Conservation (phyloP, 2,888 invertebrate species). For the Erynnis tages region DNA sequence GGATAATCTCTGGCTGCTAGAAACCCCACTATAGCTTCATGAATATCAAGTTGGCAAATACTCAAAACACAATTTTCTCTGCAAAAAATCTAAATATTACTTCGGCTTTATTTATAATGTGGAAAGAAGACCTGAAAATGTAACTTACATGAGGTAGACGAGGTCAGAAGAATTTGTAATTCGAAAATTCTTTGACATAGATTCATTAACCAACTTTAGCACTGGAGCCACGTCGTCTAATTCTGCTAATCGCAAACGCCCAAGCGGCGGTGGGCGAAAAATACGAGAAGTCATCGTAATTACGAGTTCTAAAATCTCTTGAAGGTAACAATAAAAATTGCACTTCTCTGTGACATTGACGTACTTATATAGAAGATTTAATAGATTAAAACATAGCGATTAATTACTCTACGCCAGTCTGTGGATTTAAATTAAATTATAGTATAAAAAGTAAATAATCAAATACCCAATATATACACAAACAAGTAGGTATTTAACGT, state of each 20-base stretch:
- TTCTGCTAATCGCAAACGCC: conserved; percentile 51
- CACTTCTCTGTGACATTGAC: no score
- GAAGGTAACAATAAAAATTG: no score
- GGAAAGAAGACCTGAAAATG: no score
- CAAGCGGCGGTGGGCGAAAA: conserved; percentile 43
- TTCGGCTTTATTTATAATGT: no score
- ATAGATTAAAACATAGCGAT: no score
- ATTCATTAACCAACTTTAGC: conserved; percentile 49
- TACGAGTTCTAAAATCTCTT: not conserved
- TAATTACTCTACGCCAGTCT: no score
- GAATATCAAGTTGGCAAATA: conserved; percentile 65
- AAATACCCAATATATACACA: no score
- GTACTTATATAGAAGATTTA: no score
- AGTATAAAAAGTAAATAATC: no score
- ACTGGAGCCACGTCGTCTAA: conserved; percentile 49
- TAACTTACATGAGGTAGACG: conserved; percentile 58
- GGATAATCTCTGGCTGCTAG: conserved; percentile 73
- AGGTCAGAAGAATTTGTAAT: conserved; percentile 45
- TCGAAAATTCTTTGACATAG: conserved; percentile 58
- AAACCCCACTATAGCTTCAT: conserved; percentile 56
- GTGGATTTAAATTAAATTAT: no score
- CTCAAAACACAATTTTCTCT: conserved; percentile 75
- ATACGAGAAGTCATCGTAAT: conserved; percentile 33
- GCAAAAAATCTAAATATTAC: no score
- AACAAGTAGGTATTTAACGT: no score